These are phyloP conservation scores for Julus scanicus DNA, from an alignment of 2,888 invertebrate species.

Conservation along the genomic window DNA sequence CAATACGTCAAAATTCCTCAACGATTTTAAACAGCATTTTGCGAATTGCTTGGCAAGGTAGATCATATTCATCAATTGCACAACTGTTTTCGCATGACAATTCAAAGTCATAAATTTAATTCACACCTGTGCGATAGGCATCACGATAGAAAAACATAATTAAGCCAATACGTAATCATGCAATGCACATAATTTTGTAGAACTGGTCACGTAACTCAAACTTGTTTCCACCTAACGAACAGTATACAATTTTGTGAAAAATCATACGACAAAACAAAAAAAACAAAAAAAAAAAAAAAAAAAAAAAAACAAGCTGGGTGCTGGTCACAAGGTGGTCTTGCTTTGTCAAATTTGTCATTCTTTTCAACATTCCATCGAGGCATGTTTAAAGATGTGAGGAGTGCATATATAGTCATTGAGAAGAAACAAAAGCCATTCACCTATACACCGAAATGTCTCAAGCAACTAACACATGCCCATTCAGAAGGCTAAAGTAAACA, in stretches of 20 bases:
- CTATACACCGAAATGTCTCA: not conserved
- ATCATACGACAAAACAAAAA: too few relatives aligned
- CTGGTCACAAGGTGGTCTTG: not conserved
- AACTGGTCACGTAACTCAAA: not conserved
- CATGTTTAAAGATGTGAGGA: not conserved
- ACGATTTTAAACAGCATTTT: too few relatives aligned
- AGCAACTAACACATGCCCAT: not conserved
- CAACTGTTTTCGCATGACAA: not conserved
- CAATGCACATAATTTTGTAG: not conserved
- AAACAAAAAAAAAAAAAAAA: too few relatives aligned
- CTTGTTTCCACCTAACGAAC: not conserved
- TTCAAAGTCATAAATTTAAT: not conserved
- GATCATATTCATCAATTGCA: not conserved
- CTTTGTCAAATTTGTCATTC: not conserved
- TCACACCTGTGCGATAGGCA: not conserved
- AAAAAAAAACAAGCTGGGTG: not conserved
- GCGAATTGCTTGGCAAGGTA: too few relatives aligned
- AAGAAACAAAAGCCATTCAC: conserved; percentile 11
- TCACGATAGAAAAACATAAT: not conserved
- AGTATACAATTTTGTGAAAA: too few relatives aligned
- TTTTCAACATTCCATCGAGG: not conserved
- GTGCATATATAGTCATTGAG: not conserved
- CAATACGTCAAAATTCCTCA: too few relatives aligned
- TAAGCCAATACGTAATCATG: too few relatives aligned
- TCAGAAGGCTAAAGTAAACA: not conserved